Base-by-base conservation (phyloP, 2,888 invertebrate species). In the Sthenelais limicola region DNA sequence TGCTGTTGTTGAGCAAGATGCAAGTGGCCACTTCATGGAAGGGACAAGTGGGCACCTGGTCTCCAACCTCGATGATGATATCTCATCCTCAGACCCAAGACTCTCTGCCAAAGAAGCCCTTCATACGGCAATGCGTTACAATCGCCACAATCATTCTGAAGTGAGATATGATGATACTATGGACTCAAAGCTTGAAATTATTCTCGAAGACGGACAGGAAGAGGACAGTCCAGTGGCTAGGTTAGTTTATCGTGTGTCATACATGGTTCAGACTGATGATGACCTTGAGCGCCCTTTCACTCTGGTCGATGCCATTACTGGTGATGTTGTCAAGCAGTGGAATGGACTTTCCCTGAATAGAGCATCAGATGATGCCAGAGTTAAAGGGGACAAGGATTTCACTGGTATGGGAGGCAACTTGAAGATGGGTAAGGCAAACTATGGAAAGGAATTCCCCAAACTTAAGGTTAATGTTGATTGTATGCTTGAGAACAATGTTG, bases 31-130 rank as follows among this genome's bases (percentile, higher is more conserved):
- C 1, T 56, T 77, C 0, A 78, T 78, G 0, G 74, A 78, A 0
- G 78, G 79, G 24, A 78, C 76, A 0, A 51, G 74, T 1, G 81
- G 81, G 1, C 68, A 38, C 15, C 51, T 81, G 0, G 73, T 80
- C 9, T 78, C 79, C 48, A 76, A 72, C 1, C 76, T 78, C 18
- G 73, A 74, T 12, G 68, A 75, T 21, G 80, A 80, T 68, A 48
- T 80, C 15, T 48, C 73, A 1, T 68, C 69, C 12, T 52, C 66
- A 7, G 52, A 66, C 9, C 71, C 74, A 30, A 49, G 47, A 18
- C 52, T 80, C 18, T 43, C 75, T 9, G 66, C 67, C n/a, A 32
- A 54, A 21, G 75, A 76, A 62, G 76, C 75, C 3, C 38, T 68
- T 21, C 7, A n/a, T 9, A 7, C 18, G 12, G 52, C 52, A 15